Base-by-base conservation (phyloP, 2,888 invertebrate species). In the Microctonus brassicae region DNA sequence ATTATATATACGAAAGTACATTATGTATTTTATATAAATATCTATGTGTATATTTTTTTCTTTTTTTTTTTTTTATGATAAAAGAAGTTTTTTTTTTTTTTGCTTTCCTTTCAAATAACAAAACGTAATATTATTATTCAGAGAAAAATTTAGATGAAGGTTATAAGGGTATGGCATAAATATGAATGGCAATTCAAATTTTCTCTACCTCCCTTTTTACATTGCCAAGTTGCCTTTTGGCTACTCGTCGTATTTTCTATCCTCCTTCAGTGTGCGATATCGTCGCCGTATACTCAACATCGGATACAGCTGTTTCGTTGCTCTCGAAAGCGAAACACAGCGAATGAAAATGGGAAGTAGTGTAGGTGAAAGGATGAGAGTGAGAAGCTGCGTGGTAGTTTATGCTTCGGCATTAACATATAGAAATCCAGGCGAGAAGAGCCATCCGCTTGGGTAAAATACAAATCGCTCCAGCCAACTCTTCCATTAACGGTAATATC, bases 291-390 rank as follows among this genome's bases (percentile, higher is more conserved):
- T 63, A 63, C 47, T 47, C 42, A 63, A 76, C 82, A 81, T 83
- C 81, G 80, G 79, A 78, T 78, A 82, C 82, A 83, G 81, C 82
- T 83, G 83, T 76, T 79, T 80, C 76, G 80, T 76, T 73, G 52
- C 73, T 70, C 72, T 77, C 76, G 77, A 77, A 74, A 77, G 77
- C n/a, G 20, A 47, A 47, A 47, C 6, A 47, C 47, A 17, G 47
- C 17, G 47, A n/a, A 20, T 7, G 17, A 47, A 17, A 47, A n/a
- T 17, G 9, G 6, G n/a, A 17, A 36, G 10, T 36, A 36, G 10
- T 4, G 7, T 1, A 17, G 47, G 47, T 17, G 6, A 10, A 10
- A 47, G 47, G 47, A 47, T 47, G 17, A 47, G 47, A 20, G 47
- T 47, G 47, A 47, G 47, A 47, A 47, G 47, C 47, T 47, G 17